Conservation (phyloP, 2,888 invertebrate genomes). For the Drosophila niveifrons region DNA sequence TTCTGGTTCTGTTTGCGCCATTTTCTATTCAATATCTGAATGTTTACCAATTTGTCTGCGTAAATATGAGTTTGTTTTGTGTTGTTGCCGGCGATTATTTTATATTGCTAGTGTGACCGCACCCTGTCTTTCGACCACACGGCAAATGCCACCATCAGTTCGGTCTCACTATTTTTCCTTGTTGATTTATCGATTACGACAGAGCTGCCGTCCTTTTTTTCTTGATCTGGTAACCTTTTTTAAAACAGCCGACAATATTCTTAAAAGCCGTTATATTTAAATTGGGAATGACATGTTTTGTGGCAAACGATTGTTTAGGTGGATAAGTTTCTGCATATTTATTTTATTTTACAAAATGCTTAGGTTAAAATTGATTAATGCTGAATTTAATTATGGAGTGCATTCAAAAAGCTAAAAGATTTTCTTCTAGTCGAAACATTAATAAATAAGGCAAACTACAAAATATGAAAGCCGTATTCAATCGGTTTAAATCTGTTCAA, state of each 20-base stretch:
- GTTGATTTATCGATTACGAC: slow-evolving; percentile 6
- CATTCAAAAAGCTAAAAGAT: too few relatives aligned
- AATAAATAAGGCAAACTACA: background rate
- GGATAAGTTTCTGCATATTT: too few relatives aligned
- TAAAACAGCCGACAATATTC: background rate
- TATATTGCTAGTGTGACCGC: slow-evolving; percentile 1
- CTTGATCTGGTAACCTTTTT: background rate
- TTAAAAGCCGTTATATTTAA: background rate
- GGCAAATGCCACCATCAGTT: background rate
- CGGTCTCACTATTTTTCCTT: background rate
- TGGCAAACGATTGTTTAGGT: too few relatives aligned
- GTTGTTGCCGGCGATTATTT: slow-evolving; percentile 47
- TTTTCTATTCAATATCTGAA: slow-evolving; percentile 11
- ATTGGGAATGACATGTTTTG: too few relatives aligned
- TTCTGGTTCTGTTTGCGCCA: slow-evolving; percentile 41
- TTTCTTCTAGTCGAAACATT: background rate
- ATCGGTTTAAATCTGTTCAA: background rate
- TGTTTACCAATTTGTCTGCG: slow-evolving; percentile 47
- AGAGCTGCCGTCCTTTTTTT: slow-evolving; percentile 1
- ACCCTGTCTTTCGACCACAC: background rate
- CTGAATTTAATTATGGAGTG: too few relatives aligned
- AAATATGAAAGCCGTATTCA: background rate
- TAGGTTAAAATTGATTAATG: too few relatives aligned
- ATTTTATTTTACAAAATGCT: too few relatives aligned
- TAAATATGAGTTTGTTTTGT: slow-evolving; percentile 23